A percentile compares a stretch with the other conserved stretches of the same genome.
These are phyloP conservation scores for Lamellibrachia columna DNA, from an alignment of 2,888 invertebrate species.

Conservation along the genomic window DNA sequence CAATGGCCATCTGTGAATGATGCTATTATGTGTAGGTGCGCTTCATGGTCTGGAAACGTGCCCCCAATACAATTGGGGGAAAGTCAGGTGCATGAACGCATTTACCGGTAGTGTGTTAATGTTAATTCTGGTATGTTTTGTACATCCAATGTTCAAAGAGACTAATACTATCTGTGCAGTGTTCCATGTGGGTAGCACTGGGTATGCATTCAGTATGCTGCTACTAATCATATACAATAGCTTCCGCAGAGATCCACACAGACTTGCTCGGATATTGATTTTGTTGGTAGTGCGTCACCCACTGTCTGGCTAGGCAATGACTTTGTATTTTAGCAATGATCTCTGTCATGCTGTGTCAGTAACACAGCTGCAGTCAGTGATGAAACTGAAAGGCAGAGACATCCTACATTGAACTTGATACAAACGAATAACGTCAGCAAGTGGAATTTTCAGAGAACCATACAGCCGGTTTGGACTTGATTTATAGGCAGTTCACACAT, in stretches of 20 bases:
- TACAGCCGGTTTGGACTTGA: not conserved
- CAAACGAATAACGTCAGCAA: not conserved
- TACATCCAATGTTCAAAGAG: not conserved
- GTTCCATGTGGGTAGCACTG: not conserved
- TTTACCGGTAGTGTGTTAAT: not conserved
- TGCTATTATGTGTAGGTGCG: not conserved
- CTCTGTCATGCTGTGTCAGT: not conserved
- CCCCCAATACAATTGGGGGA: not conserved
- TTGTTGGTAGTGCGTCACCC: not conserved
- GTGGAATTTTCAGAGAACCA: not conserved
- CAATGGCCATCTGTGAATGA: not conserved
- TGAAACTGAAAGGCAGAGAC: not conserved
- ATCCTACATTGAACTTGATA: not conserved
- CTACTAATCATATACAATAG: not conserved
- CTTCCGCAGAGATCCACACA: not conserved
- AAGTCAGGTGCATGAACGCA: not conserved
- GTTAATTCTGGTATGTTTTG: not conserved
- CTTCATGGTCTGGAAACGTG: not conserved
- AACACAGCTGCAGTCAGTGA: not conserved
- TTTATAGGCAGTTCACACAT: not conserved
- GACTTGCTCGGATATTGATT: not conserved
- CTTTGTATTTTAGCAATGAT: slow-evolving; percentile 16
- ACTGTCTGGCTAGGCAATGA: not conserved
- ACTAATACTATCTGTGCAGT: not conserved
- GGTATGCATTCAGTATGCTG: not conserved